Percentiles rank a stretch among this genome's conserved stretches.
Evolutionary conservation across 2,888 invertebrate species (phyloP).

Genomic region (Alcis repandata): DNA sequence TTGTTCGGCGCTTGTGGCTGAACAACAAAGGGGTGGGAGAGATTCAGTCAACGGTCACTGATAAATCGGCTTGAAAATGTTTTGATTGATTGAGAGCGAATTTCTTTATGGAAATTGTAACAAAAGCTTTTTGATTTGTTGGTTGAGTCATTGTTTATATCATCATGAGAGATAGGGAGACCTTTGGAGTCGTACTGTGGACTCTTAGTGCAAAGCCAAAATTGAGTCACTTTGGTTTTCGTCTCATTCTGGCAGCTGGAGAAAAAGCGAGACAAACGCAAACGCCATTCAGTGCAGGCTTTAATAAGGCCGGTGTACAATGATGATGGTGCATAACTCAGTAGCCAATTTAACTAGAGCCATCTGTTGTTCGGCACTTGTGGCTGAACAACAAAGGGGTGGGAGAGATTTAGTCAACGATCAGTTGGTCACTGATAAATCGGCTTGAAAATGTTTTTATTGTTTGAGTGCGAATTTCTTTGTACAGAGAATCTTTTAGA

Average conservation of each 20-base stretch:
- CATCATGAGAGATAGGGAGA: no score
- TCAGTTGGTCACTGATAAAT: slow-evolving; percentile 20
- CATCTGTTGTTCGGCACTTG: slow-evolving; percentile 37
- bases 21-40: slow-evolving; percentile 16
- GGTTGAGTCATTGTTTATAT: no score
- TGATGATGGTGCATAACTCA: slow-evolving; percentile 41
- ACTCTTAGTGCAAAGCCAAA: no score
- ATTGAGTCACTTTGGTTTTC: no score
- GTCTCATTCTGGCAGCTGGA: no score
- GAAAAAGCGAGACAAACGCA: no score
- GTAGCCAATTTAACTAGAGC: slow-evolving; percentile 37
- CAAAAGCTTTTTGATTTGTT: neutral
- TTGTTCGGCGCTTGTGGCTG: slow-evolving; percentile 28
- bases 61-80: slow-evolving; percentile 5
- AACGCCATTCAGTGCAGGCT: no score
- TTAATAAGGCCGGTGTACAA: slow-evolving; percentile 42
- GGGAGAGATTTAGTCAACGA: slow-evolving; percentile 23
- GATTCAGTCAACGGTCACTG: slow-evolving; percentile 25
- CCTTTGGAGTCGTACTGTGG: no score
- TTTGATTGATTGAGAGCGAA: slow-evolving; percentile 13
- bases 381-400: slow-evolving; percentile 17
- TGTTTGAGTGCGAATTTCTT: slow-evolving; percentile 11
- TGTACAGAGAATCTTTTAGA: slow-evolving; percentile 3
- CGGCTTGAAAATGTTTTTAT: slow-evolving; percentile 5
- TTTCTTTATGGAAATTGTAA: slow-evolving; percentile 27